Evolutionary conservation across 2,888 invertebrate genomes (phyloP).

Genomic region (Amphipoea lucens): DNA sequence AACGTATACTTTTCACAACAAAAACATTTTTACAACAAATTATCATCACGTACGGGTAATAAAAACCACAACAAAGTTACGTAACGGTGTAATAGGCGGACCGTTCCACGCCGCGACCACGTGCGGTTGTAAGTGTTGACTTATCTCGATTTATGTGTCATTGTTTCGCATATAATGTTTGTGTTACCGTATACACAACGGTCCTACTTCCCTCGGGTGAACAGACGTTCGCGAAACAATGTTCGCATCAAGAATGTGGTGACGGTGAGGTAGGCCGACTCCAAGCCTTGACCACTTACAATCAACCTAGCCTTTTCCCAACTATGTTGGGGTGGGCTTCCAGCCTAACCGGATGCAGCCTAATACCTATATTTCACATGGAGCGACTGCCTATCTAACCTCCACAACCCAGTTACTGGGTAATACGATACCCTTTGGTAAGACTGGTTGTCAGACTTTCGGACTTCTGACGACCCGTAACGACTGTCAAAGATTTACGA

Average conservation of each 20-base stretch:
- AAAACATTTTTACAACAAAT: background rate
- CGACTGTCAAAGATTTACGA: no score
- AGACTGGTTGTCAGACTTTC: no score
- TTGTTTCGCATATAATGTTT: conserved; percentile 45
- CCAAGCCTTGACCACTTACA: background rate
- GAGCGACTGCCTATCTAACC: no score
- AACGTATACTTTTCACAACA: background rate
- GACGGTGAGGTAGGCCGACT: no score
- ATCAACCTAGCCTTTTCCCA: no score
- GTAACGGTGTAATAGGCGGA: conserved; percentile 51
- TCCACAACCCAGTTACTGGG: no score
- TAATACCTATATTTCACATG: no score
- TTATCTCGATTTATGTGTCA: conserved; percentile 70
- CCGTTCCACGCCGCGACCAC: conserved; percentile 48
- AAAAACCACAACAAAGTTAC: conserved; percentile 32
- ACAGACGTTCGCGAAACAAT: conserved; percentile 34
- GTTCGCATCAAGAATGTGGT: background rate
- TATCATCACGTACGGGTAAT: conserved; percentile 34
- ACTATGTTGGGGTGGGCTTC: no score
- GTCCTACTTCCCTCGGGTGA: conserved; percentile 12
- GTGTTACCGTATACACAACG: conserved; percentile 25
- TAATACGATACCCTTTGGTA: no score
- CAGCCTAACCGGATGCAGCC: no score
- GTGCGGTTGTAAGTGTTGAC: conserved; percentile 51
- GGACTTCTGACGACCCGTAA: no score